Percentiles rank a stretch among this genome's conserved stretches.
Evolutionary conservation across 2,888 invertebrate species (phyloP).

Genomic region (Rutpela maculata): DNA sequence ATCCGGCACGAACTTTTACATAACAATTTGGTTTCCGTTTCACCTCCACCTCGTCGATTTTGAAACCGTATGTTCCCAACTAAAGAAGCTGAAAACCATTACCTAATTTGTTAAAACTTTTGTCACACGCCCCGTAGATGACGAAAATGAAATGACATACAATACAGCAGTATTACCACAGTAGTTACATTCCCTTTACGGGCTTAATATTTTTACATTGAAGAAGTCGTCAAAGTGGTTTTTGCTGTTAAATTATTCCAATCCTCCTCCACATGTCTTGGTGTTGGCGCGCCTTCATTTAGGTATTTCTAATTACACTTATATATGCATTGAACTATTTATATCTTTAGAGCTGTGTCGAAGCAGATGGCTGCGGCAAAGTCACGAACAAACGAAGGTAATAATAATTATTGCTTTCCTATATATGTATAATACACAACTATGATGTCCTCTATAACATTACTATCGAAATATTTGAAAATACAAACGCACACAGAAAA

Average conservation of each 20-base stretch:
- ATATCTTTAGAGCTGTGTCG: constrained; percentile 3
- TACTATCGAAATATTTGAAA: too few relatives aligned
- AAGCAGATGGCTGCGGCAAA: constrained; percentile 15
- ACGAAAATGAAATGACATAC: too few relatives aligned
- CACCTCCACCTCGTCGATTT: too few relatives aligned
- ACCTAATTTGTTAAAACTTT: too few relatives aligned
- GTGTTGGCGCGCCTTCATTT: constrained; percentile 17
- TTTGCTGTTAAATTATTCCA: constrained; percentile 23
- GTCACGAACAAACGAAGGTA: constrained; percentile 8
- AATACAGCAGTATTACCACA: too few relatives aligned
- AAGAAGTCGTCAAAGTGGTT: constrained; percentile 18
- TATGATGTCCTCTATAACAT: not conserved
- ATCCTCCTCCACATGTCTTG: constrained; percentile 22
- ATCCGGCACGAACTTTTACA: too few relatives aligned
- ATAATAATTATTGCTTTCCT: not conserved
- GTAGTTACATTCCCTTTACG: too few relatives aligned
- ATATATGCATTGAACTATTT: constrained; percentile 20
- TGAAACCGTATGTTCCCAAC: too few relatives aligned
- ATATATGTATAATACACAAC: not conserved
- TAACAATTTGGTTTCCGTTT: too few relatives aligned
- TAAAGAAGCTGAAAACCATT: too few relatives aligned
- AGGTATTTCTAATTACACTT: constrained; percentile 33
- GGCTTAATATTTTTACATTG: not conserved
- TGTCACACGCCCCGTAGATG: too few relatives aligned
- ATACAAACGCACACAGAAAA: too few relatives aligned